Base-by-base conservation (phyloP, 2,888 invertebrate genomes). In the Pheosia gnoma region DNA sequence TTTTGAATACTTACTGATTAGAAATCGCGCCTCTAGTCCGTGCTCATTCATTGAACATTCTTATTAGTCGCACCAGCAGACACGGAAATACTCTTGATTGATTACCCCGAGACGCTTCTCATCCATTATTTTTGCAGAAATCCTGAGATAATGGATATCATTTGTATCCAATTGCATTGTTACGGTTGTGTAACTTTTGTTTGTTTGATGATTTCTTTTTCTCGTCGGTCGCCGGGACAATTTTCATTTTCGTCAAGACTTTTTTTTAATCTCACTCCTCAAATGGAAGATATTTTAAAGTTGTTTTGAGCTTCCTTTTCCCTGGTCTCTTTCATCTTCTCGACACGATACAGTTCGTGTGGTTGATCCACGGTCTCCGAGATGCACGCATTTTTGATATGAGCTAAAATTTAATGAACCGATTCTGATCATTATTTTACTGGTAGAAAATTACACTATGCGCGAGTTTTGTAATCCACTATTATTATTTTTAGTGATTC, bases 91-190 rank as follows among this genome's bases (percentile, higher is more conserved):
- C 51, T 58, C 71, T 70, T 85, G 86, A 85, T 85, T 83, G 85
- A 85, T 85, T 78, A 73, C 77, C 71, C 64, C 71, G 68, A 61
- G 70, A 75, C 73, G 75, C 73, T 68, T 72, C 68, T 65, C 69
- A 81, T 79, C 70, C 74, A 80, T 77, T 76, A 76, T 79, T 83
- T 80, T 79, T 76, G 73, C 70, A 71, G 63, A 71, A 77, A 74
- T 75, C 74, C 65, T 66, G 71, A 74, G 74, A 67, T 72, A 72
- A 75, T 77, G 70, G 78, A 73, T 71, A 77, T 79, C 73, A 77
- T 78, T 82, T 80, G 73, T 78, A 76, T 70, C 71, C 73, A 69
- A 81, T 78, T 74, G 76, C 74, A 68, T 72, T 75, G 74, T 73
- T 68, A 67, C 64, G 65, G 61, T 66, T 67, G 60, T 62, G 64